Evolutionary conservation across 2,113 vertebrate genomes (phyloP).

Genomic region (Lepus timidus): DNA sequence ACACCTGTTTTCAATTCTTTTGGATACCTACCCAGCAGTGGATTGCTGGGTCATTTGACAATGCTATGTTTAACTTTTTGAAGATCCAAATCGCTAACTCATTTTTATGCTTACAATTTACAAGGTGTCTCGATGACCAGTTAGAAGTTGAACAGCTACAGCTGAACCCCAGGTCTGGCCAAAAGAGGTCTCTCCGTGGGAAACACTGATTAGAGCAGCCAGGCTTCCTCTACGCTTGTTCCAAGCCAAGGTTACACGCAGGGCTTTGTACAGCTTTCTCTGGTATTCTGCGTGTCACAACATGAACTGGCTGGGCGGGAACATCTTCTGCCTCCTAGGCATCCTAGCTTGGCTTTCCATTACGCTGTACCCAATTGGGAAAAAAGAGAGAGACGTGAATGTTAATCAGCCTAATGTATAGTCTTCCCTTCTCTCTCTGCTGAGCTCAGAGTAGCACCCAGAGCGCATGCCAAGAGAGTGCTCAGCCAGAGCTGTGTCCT

Average conservation of each 20-base stretch:
- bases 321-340: constrained; percentile 64
- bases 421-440: neutral
- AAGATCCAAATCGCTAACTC: neutral
- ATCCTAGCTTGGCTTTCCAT: constrained; percentile 33
- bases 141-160: neutral
- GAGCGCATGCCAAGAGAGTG: neutral
- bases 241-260: neutral
- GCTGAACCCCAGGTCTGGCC: neutral
- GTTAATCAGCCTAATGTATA: neutral
- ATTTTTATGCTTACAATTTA: constrained; percentile 19
- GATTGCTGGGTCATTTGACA: neutral
- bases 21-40: neutral
- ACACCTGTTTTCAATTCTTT: constrained; percentile 12
- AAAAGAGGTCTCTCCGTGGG: constrained; percentile 35
- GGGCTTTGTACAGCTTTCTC: constrained; percentile 48
- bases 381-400: neutral
- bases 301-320: constrained; percentile 73
- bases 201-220: neutral
- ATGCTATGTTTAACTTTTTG: constrained; percentile 21
- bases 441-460: neutral
- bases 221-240: neutral
- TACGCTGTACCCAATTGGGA: neutral
- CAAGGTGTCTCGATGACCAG: constrained; percentile 28
- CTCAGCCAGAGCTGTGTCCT: neutral
- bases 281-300: neutral